These are phyloP conservation scores for Druon quercuslanigerum DNA, from an alignment of 1,140 invertebrate species.

Conservation along the genomic window DNA sequence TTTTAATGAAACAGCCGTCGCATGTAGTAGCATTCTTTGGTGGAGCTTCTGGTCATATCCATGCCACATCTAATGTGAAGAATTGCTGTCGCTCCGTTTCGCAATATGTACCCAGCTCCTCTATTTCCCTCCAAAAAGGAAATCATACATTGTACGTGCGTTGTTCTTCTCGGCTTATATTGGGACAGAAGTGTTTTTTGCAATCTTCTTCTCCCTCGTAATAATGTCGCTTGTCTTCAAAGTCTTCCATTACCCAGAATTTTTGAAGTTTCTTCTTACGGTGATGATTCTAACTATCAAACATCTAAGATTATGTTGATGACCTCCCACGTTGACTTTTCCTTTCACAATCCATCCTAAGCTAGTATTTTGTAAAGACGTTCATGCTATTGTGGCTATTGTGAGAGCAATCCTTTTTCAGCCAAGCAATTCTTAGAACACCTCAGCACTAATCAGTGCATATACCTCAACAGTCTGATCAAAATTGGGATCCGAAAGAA, in stretches of 20 bases:
- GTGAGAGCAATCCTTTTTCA: background rate
- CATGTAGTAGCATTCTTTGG: no score
- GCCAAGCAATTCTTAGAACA: conserved; percentile 29
- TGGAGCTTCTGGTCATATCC: no score
- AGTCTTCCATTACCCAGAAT: background rate
- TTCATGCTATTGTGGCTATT: background rate
- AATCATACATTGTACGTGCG: no score
- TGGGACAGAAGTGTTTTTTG: background rate
- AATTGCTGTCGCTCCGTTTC: conserved; percentile 42
- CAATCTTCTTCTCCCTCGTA: conserved; percentile 33
- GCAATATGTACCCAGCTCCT: conserved; percentile 30
- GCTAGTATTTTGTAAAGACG: conserved; percentile 1
- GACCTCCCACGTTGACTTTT: background rate
- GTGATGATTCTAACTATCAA: background rate
- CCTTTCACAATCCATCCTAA: conserved; percentile 31
- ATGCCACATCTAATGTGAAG: conserved; percentile 3
- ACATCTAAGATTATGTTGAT: background rate
- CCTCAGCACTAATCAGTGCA: no score
- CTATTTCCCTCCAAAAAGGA: no score
- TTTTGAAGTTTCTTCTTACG: no score
- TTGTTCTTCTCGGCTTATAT: background rate
- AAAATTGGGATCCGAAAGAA: no score
- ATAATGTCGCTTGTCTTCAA: background rate
- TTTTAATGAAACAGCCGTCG: no score
- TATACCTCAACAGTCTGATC: no score